Percentiles rank a stretch among this genome's conserved stretches.
These are phyloP conservation scores for Papilio gigon DNA, from an alignment of 2,888 invertebrate genomes.

Conservation along the genomic window DNA sequence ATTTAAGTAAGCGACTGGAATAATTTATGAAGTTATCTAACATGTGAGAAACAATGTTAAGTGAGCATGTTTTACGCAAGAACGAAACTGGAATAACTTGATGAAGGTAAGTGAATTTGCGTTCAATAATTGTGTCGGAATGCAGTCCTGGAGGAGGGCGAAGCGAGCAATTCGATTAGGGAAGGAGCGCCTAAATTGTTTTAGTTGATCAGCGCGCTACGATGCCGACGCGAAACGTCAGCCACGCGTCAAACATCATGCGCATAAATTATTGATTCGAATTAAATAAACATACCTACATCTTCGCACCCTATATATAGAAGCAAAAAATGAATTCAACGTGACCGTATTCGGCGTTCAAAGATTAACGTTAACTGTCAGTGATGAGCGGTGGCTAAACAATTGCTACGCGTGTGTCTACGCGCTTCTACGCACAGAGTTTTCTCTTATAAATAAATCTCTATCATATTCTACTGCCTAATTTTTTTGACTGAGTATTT, in stretches of 20 bases:
- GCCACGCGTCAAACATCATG: conserved; percentile 30
- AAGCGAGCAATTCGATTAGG: conserved; percentile 66
- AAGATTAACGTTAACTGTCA: no score
- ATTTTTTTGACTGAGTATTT: no score
- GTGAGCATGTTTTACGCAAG: conserved; percentile 19
- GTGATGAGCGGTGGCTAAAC: background rate
- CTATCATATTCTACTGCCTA: background rate
- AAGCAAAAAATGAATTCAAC: background rate
- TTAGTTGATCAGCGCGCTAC: conserved; percentile 62
- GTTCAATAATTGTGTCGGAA: conserved; percentile 71
- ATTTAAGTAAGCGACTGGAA: background rate
- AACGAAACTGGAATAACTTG: conserved; percentile 29
- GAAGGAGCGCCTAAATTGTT: conserved; percentile 72
- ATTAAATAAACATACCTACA: conserved; percentile 15
- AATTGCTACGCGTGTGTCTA: background rate
- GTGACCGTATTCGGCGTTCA: background rate
- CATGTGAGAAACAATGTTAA: conserved; percentile 8
- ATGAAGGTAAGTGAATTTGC: conserved; percentile 62
- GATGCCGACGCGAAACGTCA: conserved; percentile 21
- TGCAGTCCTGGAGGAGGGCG: conserved; percentile 59
- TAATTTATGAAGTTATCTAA: background rate
- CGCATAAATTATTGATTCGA: conserved; percentile 26
- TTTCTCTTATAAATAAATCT: background rate
- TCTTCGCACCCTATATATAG: conserved; percentile 1
- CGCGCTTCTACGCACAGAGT: conserved; percentile 1